Base-by-base conservation (phyloP, 92 coral and sea anemone genomes). In the Metridium senile region DNA sequence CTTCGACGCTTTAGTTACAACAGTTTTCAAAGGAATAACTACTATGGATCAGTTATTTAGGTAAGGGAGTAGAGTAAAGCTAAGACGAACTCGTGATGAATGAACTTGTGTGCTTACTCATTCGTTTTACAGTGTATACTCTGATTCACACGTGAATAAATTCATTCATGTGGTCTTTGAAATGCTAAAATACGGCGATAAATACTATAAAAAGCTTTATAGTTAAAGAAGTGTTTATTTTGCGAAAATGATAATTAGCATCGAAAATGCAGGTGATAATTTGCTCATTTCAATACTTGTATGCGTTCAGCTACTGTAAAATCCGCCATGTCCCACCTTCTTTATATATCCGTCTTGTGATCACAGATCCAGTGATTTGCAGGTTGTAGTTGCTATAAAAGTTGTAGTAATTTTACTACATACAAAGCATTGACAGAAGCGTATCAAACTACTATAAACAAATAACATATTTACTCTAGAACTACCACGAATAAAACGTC, bases 21-120 rank as follows among this genome's bases (percentile, higher is more conserved):
- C 99, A 29, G 82, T 91, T 0, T 88, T 87, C 70, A 93, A 89
- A 61, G 97, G 97, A 52, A 90, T 93, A 75, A 82, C 86, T 33
- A 96, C 99, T 18, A 71, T 96, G 93, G 99, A 96, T 72, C 97
- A 96, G 75, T 80, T 92, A 33, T 96, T 96, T 75, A 96, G 92
- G 99, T 96, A 61, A 71, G 91, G 71, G 26, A 20, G 70, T 26
- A 31, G 33, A 1, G 0, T 17, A 13, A 23, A 58, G 33, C 19
- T 11, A 1, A 54, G 45, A 70, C 45, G 62, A 49, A 54, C 59
- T 54, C 20, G 59, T 54, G 49, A 39, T n/a, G n/a, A n/a, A n/a
- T n/a, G n/a, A n/a, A n/a, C n/a, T n/a, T n/a, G n/a, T n/a, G n/a
- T n/a, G n/a, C n/a, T 13, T 39, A 39, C 49, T 39, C 49, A 39